Evolutionary conservation across 2,113 vertebrate species (phyloP).

Genomic region (Pristiophorus japonicus): DNA sequence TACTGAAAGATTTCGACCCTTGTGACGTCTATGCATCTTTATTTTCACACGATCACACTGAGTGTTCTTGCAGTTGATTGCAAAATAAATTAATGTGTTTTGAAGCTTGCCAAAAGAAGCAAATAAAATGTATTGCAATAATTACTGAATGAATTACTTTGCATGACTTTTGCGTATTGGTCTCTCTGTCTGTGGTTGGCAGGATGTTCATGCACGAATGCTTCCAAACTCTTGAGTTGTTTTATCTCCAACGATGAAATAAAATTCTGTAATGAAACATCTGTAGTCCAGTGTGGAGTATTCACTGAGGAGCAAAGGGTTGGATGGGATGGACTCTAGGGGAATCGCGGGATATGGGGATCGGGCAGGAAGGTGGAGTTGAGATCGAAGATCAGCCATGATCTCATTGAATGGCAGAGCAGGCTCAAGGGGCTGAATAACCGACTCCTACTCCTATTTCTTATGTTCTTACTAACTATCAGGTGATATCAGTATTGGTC

Average conservation of each 20-base stretch:
- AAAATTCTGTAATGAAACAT: not conserved
- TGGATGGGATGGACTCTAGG: not conserved
- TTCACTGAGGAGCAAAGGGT: not conserved
- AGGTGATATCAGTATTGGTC: not conserved
- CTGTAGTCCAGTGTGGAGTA: not conserved
- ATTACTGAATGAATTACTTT: constrained; percentile 20
- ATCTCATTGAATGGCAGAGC: no score
- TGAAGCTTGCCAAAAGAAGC: not conserved
- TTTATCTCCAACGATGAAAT: not conserved
- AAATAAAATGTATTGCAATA: constrained; percentile 6
- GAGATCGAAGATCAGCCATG: no score
- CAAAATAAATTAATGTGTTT: constrained; percentile 23
- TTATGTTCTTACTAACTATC: not conserved
- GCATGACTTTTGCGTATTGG: not conserved
- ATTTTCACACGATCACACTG: constrained; percentile 20
- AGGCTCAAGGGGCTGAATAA: no score
- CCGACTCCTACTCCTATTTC: no score
- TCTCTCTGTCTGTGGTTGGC: not conserved
- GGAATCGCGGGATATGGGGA: no score
- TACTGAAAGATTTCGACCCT: not conserved
- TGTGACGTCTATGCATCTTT: constrained; percentile 22
- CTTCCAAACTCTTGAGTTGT: not conserved
- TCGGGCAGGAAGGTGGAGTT: no score
- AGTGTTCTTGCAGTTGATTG: not conserved
- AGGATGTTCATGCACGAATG: not conserved